These are phyloP conservation scores for Conopomorpha cramerella DNA, from an alignment of 1,140 invertebrate genomes.

Conservation along the genomic window DNA sequence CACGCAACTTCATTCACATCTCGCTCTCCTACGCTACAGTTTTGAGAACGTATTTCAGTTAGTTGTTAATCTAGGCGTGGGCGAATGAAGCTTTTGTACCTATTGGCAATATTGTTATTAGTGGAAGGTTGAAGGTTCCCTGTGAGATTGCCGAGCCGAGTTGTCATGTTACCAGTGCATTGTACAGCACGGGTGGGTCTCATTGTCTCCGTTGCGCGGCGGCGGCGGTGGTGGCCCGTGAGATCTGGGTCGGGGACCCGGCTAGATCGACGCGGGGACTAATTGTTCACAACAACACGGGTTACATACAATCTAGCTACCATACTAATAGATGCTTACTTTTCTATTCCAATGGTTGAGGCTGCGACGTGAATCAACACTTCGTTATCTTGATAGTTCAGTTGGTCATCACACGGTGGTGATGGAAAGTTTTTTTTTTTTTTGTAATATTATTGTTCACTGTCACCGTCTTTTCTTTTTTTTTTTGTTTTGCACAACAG, in stretches of 20 bases:
- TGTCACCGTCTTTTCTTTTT: too few species aligned
- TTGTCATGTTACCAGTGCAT: slow-evolving; percentile 15
- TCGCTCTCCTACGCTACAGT: too few species aligned
- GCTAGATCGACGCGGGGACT: slow-evolving; percentile 13
- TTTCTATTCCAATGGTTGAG: slow-evolving; percentile 44
- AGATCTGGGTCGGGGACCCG: slow-evolving; percentile 40
- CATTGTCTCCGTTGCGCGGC: slow-evolving; percentile 16
- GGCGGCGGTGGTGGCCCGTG: slow-evolving; percentile 21
- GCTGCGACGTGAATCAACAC: slow-evolving; percentile 34
- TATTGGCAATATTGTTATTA: too few species aligned
- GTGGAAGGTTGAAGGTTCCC: slow-evolving; percentile 34
- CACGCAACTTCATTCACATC: too few species aligned
- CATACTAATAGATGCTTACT: slow-evolving; percentile 49
- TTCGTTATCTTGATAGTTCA: slow-evolving; percentile 24
- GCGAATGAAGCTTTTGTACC: too few species aligned
- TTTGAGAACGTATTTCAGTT: too few species aligned
- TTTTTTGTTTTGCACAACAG: slow-evolving; percentile 17
- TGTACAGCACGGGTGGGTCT: slow-evolving; percentile 19
- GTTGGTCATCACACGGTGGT: slow-evolving; percentile 39
- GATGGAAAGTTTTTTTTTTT: too few species aligned
- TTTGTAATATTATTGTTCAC: too few species aligned
- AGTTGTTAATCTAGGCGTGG: too few species aligned
- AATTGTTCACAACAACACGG: too few species aligned
- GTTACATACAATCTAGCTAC: too few species aligned
- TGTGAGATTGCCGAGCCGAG: slow-evolving; percentile 31